These are phyloP conservation scores for Picathartes gymnocephalus DNA, from an alignment of 2,113 vertebrate genomes.

Conservation along the genomic window DNA sequence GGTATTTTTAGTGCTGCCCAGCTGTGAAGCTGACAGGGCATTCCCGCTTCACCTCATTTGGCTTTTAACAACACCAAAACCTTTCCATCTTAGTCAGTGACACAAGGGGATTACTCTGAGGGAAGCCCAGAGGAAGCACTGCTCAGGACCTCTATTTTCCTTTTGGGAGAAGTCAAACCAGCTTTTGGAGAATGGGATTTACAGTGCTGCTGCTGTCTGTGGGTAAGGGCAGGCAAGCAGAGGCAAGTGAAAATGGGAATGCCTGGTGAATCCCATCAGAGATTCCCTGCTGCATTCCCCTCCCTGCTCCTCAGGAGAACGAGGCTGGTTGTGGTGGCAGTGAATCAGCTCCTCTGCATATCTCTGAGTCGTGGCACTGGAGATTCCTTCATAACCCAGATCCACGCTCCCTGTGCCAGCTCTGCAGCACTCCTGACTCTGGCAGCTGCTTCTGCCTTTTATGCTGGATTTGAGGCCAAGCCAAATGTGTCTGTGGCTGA, in stretches of 20 bases:
- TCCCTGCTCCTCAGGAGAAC: background rate
- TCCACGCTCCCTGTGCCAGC: background rate
- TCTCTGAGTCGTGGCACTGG: background rate
- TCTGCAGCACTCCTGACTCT: background rate
- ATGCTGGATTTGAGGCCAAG: background rate
- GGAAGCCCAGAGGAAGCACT: background rate
- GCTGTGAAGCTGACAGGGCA: background rate
- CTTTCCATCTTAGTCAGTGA: background rate
- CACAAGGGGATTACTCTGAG: background rate
- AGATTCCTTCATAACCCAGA: background rate
- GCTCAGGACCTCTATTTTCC: background rate
- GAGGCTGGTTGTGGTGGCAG: background rate
- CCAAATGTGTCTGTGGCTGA: background rate
- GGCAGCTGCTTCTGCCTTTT: background rate
- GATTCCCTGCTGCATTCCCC: background rate
- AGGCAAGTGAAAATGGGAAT: background rate
- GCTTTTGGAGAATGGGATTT: background rate
- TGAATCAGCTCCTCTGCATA: background rate
- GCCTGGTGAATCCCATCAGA: background rate
- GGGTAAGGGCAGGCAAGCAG: background rate
- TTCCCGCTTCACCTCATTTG: background rate
- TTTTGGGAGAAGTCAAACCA: background rate
- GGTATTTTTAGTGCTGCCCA: conserved; percentile 17
- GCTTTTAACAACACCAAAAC: background rate
- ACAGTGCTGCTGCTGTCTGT: background rate